phyloP scores from a whole-genome alignment of 2,888 invertebrate genomes.

The Drosophila antonietae region DNA sequence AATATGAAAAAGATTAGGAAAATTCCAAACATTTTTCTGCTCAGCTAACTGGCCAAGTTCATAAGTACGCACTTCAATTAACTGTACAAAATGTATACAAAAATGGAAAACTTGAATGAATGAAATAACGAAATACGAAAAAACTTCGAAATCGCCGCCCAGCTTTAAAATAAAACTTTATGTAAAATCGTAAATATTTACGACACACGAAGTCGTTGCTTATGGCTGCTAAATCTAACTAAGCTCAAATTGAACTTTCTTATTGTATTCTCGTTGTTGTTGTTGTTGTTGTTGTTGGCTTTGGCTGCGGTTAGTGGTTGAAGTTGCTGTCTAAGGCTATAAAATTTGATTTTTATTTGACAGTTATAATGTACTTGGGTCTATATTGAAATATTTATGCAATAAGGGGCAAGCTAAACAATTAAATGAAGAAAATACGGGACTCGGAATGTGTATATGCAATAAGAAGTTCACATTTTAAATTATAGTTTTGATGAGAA shows the following conservation, averaged over 20 bases:
- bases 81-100: conserved; percentile 45
- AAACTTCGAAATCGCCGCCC: conserved; percentile 33
- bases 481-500: too few relatives aligned
- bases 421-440: background rate
- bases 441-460: background rate
- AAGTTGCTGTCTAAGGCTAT: conserved; percentile 35
- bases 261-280: conserved; percentile 24
- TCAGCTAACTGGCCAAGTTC: conserved; percentile 47
- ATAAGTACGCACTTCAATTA: conserved; percentile 72
- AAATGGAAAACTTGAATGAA: conserved; percentile 8
- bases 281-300: conserved; percentile 16
- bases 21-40: conserved; percentile 19
- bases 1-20: conserved; percentile 24
- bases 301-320: conserved; percentile 36
- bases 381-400: conserved; percentile 46
- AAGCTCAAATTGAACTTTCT: conserved; percentile 42
- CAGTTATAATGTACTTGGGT: conserved; percentile 58
- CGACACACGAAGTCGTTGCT: conserved; percentile 39
- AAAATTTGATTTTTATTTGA: conserved; percentile 66
- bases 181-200: conserved; percentile 67
- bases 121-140: conserved; percentile 6
- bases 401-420: background rate
- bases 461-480: background rate
- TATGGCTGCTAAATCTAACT: conserved; percentile 28
- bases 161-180: conserved; percentile 49